Evolutionary conservation across 2,888 invertebrate genomes (phyloP).

Genomic region (Mongoloraphidia duomilia): DNA sequence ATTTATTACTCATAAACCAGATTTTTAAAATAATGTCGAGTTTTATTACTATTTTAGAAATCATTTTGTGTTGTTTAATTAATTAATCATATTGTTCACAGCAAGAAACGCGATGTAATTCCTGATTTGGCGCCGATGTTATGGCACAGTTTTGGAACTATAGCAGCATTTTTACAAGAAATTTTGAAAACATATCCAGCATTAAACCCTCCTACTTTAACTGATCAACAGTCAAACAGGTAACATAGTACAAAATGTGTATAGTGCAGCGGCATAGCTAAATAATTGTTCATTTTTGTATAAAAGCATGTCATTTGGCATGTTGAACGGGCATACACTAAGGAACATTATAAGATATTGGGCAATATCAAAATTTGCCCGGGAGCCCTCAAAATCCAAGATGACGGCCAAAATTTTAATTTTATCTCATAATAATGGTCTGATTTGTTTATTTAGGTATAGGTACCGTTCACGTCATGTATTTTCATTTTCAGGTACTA

Average conservation of each 20-base stretch:
- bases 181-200: constrained; percentile 98
- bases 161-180: constrained; percentile 88
- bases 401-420: too few species aligned
- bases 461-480: too few species aligned
- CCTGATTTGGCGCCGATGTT: constrained; percentile 96
- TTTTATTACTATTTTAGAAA: background rate
- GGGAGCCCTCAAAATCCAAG: too few species aligned
- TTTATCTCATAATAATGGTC: too few species aligned
- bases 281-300: too few species aligned
- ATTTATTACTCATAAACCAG: constrained; percentile 2
- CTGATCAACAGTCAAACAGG: constrained; percentile 91
- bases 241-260: too few species aligned
- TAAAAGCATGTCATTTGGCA: too few species aligned
- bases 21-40: background rate
- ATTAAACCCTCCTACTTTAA: constrained; percentile 93
- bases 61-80: background rate
- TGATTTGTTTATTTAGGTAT: too few species aligned
- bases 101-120: constrained; percentile 76
- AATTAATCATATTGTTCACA: constrained; percentile 24
- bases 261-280: too few species aligned
- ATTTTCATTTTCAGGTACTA: too few species aligned
- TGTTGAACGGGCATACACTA: too few species aligned
- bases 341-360: too few species aligned
- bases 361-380: background rate
- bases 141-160: constrained; percentile 98